Percentiles rank a stretch among this genome's conserved stretches.
phyloP scores from a whole-genome alignment of 2,797 vertebrate species.

The Gymnoscopelus braueri region DNA sequence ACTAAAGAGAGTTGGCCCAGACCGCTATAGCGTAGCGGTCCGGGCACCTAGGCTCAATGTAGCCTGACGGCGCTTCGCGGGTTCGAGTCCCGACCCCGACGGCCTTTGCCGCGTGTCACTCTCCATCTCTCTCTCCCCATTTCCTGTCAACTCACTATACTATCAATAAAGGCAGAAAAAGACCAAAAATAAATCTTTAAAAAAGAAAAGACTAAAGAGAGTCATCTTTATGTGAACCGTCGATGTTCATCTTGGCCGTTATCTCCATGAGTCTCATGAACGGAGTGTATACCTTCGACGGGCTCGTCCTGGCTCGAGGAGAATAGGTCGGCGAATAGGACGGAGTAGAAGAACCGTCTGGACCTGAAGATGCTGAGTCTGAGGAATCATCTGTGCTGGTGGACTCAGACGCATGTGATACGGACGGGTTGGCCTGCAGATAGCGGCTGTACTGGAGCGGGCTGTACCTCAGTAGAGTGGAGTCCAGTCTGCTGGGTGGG shows the following conservation, averaged over 20 bases:
- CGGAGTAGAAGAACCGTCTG: conserved; percentile 37
- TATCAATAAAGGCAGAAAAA: too few species aligned
- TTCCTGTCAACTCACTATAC: too few species aligned
- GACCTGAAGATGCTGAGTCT: conserved; percentile 5
- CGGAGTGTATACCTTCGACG: conserved; percentile 80
- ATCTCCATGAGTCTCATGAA: conserved; percentile 92
- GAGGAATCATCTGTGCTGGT: conserved; percentile 45
- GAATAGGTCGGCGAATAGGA: neutral
- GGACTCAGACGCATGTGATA: conserved; percentile 21
- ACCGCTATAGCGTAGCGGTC: too few species aligned
- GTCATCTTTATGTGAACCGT: conserved; percentile 40
- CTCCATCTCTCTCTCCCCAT: too few species aligned
- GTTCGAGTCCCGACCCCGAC: too few species aligned
- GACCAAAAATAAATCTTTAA: too few species aligned
- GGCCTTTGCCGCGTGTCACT: too few species aligned
- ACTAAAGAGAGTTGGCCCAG: neutral
- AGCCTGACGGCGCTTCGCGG: too few species aligned
- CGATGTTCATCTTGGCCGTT: conserved; percentile 76
- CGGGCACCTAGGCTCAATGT: too few species aligned
- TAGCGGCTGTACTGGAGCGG: conserved; percentile 79
- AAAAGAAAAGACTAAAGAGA: neutral
- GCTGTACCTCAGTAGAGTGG: conserved; percentile 78
- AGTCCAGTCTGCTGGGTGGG: conserved; percentile 73
- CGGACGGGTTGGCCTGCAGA: conserved; percentile 53
- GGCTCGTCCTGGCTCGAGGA: conserved; percentile 54